These are phyloP conservation scores for Salpingus planirostris DNA, from an alignment of 2,888 invertebrate genomes.

Conservation along the genomic window DNA sequence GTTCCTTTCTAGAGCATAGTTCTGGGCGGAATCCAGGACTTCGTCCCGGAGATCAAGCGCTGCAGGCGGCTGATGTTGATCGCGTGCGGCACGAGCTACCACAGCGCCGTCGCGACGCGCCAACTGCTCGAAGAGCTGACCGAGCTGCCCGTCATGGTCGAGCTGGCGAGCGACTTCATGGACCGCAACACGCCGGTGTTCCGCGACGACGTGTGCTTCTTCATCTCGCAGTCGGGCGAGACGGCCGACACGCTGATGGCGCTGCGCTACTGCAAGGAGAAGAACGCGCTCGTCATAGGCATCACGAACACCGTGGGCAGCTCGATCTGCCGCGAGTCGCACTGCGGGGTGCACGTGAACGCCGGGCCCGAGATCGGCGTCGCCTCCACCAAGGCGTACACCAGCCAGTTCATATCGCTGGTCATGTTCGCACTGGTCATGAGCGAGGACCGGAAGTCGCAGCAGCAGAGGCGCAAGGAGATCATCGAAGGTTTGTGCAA, in stretches of 20 bases:
- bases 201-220: constrained; percentile 99
- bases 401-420: constrained; percentile 95
- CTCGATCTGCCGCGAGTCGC: constrained; percentile 96
- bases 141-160: constrained; percentile 98
- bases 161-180: constrained; percentile 95
- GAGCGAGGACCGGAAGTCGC: constrained; percentile 93
- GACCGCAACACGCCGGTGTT: constrained; percentile 98
- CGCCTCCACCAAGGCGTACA: constrained; percentile 99
- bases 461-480: constrained; percentile 32
- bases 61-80: constrained; percentile 95
- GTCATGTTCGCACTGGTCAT: constrained; percentile 98
- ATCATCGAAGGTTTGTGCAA: constrained; percentile 84
- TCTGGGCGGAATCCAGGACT: constrained; percentile 98
- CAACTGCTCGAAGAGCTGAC: constrained; percentile 96
- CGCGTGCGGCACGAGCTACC: constrained; percentile 98
- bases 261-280: constrained; percentile 90
- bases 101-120: constrained; percentile 95
- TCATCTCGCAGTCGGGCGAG: constrained; percentile 98
- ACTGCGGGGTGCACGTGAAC: constrained; percentile 98
- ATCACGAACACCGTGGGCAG: constrained; percentile 99
- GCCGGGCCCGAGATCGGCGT: constrained; percentile 99
- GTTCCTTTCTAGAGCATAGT: constrained; percentile 58
- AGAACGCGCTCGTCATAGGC: constrained; percentile 95
- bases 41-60: constrained; percentile 93
- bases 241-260: constrained; percentile 97